phyloP scores from a whole-genome alignment of 2,113 vertebrate genomes.

The Engystomops pustulosus region DNA sequence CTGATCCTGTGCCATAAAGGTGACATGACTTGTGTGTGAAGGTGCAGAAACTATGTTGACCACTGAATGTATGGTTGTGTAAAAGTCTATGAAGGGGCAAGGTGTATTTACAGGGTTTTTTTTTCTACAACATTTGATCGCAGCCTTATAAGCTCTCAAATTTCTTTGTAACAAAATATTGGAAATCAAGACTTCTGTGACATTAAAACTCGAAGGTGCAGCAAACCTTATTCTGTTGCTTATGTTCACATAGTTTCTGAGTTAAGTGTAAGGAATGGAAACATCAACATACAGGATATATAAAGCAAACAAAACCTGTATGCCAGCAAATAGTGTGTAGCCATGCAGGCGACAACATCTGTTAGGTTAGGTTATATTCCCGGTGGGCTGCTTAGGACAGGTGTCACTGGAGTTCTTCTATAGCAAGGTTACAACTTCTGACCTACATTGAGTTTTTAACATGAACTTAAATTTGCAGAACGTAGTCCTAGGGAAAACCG shows the following conservation, averaged over 20 bases:
- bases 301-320: constrained; percentile 38
- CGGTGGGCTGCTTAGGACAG: background rate
- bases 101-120: too few species aligned
- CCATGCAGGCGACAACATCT: constrained; percentile 36
- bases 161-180: too few species aligned
- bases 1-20: too few species aligned
- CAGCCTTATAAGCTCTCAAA: too few species aligned
- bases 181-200: too few species aligned
- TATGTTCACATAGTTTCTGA: background rate
- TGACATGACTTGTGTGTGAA: too few species aligned
- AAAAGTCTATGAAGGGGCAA: too few species aligned
- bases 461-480: background rate
- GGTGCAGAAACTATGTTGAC: too few species aligned
- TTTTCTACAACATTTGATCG: too few species aligned
- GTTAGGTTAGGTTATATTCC: constrained; percentile 17
- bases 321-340: constrained; percentile 20
- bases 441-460: background rate
- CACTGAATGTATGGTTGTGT: too few species aligned
- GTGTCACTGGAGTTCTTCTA: background rate
- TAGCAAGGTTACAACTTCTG: background rate
- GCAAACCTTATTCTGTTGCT: background rate
- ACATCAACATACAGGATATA: constrained; percentile 27
- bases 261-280: constrained; percentile 29
- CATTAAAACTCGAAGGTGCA: too few species aligned
- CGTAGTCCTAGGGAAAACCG: background rate